These are phyloP conservation scores for Drosophila monieri DNA, from an alignment of 2,888 invertebrate species.

Conservation along the genomic window DNA sequence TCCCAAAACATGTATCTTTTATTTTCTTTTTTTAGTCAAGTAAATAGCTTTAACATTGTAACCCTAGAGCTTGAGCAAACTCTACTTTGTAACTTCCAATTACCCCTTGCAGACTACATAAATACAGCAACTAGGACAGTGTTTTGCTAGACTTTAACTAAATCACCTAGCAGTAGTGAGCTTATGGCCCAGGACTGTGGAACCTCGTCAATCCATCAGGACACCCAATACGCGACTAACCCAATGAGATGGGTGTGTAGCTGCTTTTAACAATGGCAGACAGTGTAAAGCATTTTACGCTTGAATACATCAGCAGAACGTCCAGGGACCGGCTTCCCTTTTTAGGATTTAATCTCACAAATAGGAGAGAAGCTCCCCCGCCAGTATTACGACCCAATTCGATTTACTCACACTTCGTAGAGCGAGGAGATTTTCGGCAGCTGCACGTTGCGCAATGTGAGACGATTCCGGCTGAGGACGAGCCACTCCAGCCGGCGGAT, in stretches of 20 bases:
- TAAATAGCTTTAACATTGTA: slow-evolving; percentile 7
- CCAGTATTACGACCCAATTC: slow-evolving; percentile 4
- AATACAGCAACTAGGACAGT: slow-evolving; percentile 18
- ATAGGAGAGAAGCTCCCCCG: slow-evolving; percentile 51
- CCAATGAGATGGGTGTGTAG: slow-evolving; percentile 11
- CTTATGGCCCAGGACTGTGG: slow-evolving; percentile 11
- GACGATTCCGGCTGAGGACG: slow-evolving; percentile 84
- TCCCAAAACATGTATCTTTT: background rate
- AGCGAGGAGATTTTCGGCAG: slow-evolving; percentile 85
- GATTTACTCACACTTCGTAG: slow-evolving; percentile 84
- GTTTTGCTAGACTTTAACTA: slow-evolving; percentile 12
- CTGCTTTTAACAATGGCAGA: slow-evolving; percentile 48
- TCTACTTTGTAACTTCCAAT: too few species aligned
- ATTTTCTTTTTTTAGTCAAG: background rate
- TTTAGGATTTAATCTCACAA: slow-evolving; percentile 64
- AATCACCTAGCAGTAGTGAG: slow-evolving; percentile 2
- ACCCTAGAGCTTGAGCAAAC: background rate
- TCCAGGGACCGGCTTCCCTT: slow-evolving; percentile 14
- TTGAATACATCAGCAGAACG: slow-evolving; percentile 67
- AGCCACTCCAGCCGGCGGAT: slow-evolving; percentile 84
- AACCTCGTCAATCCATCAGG: slow-evolving; percentile 8
- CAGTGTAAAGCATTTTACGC: slow-evolving; percentile 71
- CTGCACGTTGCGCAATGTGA: slow-evolving; percentile 83
- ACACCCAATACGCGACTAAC: slow-evolving; percentile 32
- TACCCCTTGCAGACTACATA: slow-evolving; percentile 4